These are phyloP conservation scores for Thecophora atra DNA, from an alignment of 2,888 invertebrate species.

Conservation along the genomic window DNA sequence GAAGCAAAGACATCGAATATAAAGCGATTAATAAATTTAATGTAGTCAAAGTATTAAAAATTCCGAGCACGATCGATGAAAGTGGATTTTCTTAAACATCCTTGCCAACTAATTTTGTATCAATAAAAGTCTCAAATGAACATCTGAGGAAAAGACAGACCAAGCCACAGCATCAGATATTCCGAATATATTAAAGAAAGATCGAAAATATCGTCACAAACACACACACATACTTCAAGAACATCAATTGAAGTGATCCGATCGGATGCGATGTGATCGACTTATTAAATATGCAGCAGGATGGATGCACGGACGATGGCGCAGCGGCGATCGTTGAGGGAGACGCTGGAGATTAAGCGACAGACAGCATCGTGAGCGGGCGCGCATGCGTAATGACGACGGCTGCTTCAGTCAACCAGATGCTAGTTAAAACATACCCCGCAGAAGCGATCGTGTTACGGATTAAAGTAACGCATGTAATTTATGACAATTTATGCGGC, in stretches of 20 bases:
- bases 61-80: not conserved
- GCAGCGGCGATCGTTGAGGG: constrained; percentile 35
- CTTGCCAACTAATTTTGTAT: too few species aligned
- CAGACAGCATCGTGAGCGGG: not conserved
- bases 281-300: constrained; percentile 38
- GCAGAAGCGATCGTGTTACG: constrained; percentile 21
- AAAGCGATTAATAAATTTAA: not conserved
- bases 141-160: too few species aligned
- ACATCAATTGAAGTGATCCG: not conserved
- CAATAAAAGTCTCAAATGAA: too few species aligned
- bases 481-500: constrained; percentile 65
- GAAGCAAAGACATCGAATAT: not conserved
- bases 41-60: not conserved
- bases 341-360: constrained; percentile 17
- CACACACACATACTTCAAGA: not conserved
- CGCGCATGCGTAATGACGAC: not conserved
- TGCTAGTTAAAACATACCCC: not conserved
- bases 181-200: not conserved
- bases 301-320: constrained; percentile 43
- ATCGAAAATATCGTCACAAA: not conserved
- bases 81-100: not conserved
- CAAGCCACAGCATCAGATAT: not conserved
- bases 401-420: not conserved
- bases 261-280: not conserved
- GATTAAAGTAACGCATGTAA: constrained; percentile 49